These are phyloP conservation scores for Coelopa frigida DNA, from an alignment of 1,140 invertebrate genomes.

Conservation along the genomic window DNA sequence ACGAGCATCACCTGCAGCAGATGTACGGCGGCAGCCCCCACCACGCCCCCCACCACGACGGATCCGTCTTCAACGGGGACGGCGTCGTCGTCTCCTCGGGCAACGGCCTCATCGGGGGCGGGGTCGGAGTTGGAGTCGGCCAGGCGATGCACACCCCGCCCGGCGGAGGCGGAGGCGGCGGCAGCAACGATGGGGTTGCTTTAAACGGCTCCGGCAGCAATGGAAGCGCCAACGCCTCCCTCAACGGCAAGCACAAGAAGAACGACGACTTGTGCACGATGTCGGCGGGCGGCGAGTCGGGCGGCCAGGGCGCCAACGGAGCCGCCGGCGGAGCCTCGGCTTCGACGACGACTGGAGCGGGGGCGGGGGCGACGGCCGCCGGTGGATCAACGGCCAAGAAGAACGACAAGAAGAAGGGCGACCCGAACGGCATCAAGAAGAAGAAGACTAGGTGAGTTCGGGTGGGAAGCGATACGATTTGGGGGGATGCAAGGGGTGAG, in stretches of 20 bases:
- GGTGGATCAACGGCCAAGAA: constrained; percentile 48
- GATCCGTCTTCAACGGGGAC: constrained; percentile 6
- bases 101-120: background rate
- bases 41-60: constrained; percentile 9
- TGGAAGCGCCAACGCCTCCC: constrained; percentile 1
- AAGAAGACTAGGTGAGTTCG: constrained; percentile 79
- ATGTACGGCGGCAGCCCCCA: constrained; percentile 34
- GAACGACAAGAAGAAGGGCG: constrained; percentile 76
- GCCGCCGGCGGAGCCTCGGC: constrained; percentile 1
- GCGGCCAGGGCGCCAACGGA: constrained; percentile 14
- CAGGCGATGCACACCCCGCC: background rate
- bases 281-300: constrained; percentile 13
- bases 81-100: too few relatives aligned
- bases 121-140: too few relatives aligned
- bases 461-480: constrained; percentile 3
- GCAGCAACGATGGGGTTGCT: background rate
- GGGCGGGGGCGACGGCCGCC: constrained; percentile 2
- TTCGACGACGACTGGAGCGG: constrained; percentile 9
- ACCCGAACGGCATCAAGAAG: constrained; percentile 83
- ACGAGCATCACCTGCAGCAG: constrained; percentile 25
- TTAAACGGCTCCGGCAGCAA: too few relatives aligned
- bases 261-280: constrained; percentile 33
- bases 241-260: constrained; percentile 28
- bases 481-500: background rate
- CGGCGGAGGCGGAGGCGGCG: background rate